These are phyloP conservation scores for Brenthis ino DNA, from an alignment of 2,888 invertebrate species.

Conservation along the genomic window DNA sequence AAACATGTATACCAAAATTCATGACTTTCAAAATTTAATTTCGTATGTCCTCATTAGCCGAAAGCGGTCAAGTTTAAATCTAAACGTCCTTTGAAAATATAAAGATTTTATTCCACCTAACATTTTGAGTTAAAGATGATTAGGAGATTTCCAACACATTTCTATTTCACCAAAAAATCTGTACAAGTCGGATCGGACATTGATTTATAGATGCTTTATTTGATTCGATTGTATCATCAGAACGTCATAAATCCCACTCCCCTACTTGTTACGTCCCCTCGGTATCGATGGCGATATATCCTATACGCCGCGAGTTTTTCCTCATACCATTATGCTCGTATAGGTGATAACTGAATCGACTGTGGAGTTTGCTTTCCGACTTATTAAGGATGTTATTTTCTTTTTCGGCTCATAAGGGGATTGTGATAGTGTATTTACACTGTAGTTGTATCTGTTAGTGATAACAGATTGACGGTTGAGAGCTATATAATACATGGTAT, in stretches of 20 bases:
- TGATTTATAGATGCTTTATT: constrained; percentile 79
- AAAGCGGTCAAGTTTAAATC: no score
- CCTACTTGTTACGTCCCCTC: constrained; percentile 47
- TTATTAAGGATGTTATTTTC: constrained; percentile 36
- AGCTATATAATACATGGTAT: neutral
- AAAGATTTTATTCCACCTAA: no score
- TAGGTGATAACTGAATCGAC: constrained; percentile 71
- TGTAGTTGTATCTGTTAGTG: constrained; percentile 11
- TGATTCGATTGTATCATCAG: constrained; percentile 82
- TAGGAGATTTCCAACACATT: neutral
- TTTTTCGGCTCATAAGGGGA: constrained; percentile 15
- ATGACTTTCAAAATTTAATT: no score
- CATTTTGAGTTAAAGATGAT: no score
- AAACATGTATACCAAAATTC: no score
- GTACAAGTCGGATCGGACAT: constrained; percentile 64
- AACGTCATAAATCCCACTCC: constrained; percentile 75
- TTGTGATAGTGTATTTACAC: constrained; percentile 7
- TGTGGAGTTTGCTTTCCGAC: constrained; percentile 49
- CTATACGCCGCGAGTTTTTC: constrained; percentile 61
- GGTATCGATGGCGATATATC: constrained; percentile 55
- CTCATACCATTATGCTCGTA: constrained; percentile 67
- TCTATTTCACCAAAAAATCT: constrained; percentile 25
- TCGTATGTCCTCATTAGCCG: no score
- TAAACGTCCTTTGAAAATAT: no score
- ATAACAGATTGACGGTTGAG: neutral